Conservation (phyloP, 2,888 invertebrate genomes). For the Ichneumoninae sp. region DNA sequence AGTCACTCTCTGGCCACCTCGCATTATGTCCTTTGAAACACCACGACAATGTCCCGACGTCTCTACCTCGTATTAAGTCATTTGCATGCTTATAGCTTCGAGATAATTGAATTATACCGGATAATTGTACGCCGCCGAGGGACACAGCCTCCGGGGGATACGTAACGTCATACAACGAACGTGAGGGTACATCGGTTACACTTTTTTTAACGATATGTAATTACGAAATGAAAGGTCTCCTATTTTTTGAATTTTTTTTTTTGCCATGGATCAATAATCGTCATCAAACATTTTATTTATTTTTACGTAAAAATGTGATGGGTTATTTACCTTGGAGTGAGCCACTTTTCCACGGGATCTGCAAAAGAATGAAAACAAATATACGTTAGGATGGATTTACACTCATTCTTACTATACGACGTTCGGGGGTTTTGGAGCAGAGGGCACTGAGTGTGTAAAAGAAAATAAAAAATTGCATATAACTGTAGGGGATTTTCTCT, state of each 20-base stretch:
- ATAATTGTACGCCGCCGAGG: slow-evolving; percentile 25
- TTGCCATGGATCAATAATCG: neutral
- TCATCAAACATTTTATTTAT: slow-evolving; percentile 8
- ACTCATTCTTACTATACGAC: neutral
- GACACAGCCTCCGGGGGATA: neutral
- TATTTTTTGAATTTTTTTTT: neutral
- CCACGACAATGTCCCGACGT: neutral
- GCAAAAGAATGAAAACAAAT: slow-evolving; percentile 39
- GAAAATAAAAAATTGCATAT: slow-evolving; percentile 55
- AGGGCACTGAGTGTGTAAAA: slow-evolving; percentile 35
- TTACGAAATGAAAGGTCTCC: neutral
- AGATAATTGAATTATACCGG: slow-evolving; percentile 42
- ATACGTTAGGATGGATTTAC: slow-evolving; percentile 9
- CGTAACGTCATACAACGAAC: neutral
- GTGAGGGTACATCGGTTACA: neutral
- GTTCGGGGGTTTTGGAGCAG: slow-evolving; percentile 27
- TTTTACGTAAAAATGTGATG: slow-evolving; percentile 8
- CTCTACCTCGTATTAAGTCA: slow-evolving; percentile 29
- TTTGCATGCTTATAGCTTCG: slow-evolving; percentile 45
- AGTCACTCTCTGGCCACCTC: neutral
- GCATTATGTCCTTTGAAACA: slow-evolving; percentile 15
- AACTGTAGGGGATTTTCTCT: slow-evolving; percentile 69
- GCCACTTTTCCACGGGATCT: slow-evolving; percentile 33
- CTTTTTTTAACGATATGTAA: neutral
- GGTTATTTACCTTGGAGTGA: slow-evolving; percentile 38